Conservation (phyloP, 2,113 vertebrate genomes). For the Cochlearius cochlearius region DNA sequence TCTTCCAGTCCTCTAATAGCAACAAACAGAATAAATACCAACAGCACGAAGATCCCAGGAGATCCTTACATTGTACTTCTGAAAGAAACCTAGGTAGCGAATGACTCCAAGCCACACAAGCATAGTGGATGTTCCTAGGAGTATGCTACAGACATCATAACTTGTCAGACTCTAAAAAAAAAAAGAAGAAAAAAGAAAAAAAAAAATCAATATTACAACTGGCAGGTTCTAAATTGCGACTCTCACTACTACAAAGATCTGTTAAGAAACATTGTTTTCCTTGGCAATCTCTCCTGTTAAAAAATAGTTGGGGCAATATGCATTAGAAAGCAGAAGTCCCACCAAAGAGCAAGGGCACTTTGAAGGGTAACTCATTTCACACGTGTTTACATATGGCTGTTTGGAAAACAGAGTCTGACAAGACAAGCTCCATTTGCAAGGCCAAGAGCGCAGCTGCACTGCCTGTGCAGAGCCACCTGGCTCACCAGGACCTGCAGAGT, state of each 20-base stretch:
- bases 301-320: not conserved
- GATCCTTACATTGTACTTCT: conserved; percentile 92
- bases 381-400: not conserved
- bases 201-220: not conserved
- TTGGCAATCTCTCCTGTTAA: not conserved
- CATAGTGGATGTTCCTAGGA: conserved; percentile 91
- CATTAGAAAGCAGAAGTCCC: not conserved
- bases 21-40: conserved; percentile 49
- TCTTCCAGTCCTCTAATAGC: not conserved
- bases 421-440: not conserved
- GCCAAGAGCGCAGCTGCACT: not conserved
- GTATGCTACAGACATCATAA: conserved; percentile 92
- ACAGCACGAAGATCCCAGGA: not conserved
- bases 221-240: not conserved
- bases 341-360: not conserved
- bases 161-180: conserved; percentile 82
- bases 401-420: not conserved
- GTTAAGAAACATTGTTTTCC: not conserved
- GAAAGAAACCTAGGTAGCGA: conserved; percentile 92
- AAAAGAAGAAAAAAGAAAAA: not conserved
- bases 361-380: not conserved
- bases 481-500: not conserved
- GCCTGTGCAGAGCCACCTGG: not conserved
- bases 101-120: conserved; percentile 93
- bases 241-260: not conserved